These are phyloP conservation scores for Tenualosa thibaudeaui DNA, from an alignment of 2,797 vertebrate species.

Conservation along the genomic window DNA sequence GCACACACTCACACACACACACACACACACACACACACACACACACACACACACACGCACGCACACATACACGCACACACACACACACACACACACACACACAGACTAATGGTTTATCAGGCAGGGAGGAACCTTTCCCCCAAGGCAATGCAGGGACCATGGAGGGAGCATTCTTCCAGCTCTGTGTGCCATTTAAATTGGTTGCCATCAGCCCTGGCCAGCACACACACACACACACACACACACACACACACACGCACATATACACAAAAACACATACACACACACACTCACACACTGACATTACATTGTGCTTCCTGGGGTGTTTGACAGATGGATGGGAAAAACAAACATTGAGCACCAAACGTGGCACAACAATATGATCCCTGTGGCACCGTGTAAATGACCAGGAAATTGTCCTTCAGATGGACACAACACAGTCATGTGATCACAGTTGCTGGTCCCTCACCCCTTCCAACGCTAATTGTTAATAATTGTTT, in stretches of 20 bases:
- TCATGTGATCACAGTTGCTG: not conserved
- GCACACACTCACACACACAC: not conserved
- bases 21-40: conserved; percentile 6
- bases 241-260: not conserved
- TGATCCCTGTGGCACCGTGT: not conserved
- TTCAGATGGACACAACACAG: not conserved
- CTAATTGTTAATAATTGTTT: not conserved
- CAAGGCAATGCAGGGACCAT: not conserved
- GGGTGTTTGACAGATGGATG: not conserved
- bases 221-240: not conserved
- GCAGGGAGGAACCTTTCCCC: not conserved
- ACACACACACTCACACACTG: not conserved
- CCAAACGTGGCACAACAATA: not conserved
- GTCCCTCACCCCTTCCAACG: not conserved
- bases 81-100: conserved; percentile 9
- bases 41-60: conserved; percentile 6
- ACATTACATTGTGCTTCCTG: not conserved
- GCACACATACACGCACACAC: not conserved
- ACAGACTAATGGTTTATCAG: not conserved
- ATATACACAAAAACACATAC: not conserved
- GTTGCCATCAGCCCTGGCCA: not conserved
- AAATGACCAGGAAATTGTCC: not conserved
- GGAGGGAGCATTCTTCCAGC: conserved; percentile 16
- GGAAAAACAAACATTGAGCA: conserved; percentile 12
- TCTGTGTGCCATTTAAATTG: conserved; percentile 14